These are phyloP conservation scores for Plestiodon gilberti DNA, from an alignment of 2,113 vertebrate species.

Conservation along the genomic window DNA sequence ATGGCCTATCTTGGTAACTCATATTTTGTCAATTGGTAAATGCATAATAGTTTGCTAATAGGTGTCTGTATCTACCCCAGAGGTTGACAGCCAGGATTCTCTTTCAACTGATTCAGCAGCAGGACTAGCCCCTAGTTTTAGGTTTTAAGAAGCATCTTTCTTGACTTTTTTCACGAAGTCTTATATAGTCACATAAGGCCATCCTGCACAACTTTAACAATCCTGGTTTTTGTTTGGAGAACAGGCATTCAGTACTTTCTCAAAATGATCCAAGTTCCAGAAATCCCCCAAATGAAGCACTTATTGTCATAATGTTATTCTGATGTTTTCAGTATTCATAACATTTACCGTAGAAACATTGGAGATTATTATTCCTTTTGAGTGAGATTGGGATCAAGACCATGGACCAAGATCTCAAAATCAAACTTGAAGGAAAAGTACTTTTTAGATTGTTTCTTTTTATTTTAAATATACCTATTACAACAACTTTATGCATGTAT, in stretches of 20 bases:
- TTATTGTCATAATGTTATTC: background rate
- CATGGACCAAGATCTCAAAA: slow-evolving; percentile 53
- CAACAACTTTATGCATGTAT: slow-evolving; percentile 76
- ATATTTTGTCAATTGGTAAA: too few relatives aligned
- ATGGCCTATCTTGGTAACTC: too few relatives aligned
- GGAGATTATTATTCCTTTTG: background rate
- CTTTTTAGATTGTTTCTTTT: slow-evolving; percentile 72
- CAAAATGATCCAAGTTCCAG: background rate
- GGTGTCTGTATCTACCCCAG: background rate
- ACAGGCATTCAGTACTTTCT: background rate
- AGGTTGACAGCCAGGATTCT: background rate
- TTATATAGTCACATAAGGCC: background rate
- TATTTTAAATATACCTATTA: slow-evolving; percentile 83
- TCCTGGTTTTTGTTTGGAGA: background rate
- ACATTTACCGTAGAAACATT: background rate
- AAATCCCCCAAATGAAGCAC: background rate
- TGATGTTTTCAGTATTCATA: too few relatives aligned
- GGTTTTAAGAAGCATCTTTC: background rate
- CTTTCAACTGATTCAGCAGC: background rate
- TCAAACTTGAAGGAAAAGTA: slow-evolving; percentile 50
- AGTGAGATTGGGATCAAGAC: background rate
- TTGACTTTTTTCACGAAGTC: background rate
- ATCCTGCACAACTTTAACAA: background rate
- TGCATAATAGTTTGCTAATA: background rate
- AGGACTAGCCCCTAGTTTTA: too few relatives aligned